Evolutionary conservation across 2,113 vertebrate species (phyloP).

Genomic region (Chunga burmeisteri): DNA sequence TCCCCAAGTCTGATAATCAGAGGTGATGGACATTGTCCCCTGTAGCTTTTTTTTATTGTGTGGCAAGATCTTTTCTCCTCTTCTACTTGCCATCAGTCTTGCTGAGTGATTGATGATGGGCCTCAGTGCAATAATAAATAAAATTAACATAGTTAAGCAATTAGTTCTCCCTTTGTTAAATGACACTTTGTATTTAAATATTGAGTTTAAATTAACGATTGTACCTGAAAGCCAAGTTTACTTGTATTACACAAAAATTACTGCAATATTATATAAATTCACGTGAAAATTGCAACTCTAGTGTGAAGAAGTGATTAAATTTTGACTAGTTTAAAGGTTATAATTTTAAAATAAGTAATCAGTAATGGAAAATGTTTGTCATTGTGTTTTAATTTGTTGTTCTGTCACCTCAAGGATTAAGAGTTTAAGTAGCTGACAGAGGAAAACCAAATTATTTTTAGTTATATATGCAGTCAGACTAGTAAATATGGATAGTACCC

Average conservation of each 20-base stretch:
- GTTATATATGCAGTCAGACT: neutral
- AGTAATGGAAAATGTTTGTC: neutral
- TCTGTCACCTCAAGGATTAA: neutral
- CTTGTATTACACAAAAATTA: neutral
- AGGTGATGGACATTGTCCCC: neutral
- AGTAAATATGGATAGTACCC: neutral
- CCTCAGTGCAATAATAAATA: neutral
- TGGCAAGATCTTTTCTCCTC: neutral
- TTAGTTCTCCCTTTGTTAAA: neutral
- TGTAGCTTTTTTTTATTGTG: neutral
- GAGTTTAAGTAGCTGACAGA: neutral
- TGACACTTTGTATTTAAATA: neutral
- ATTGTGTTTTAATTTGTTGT: neutral
- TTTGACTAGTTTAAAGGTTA: neutral
- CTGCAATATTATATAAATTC: neutral
- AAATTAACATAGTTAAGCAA: neutral
- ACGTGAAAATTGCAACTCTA: neutral
- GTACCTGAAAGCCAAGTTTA: neutral
- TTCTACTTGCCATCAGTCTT: neutral
- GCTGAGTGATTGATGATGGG: neutral
- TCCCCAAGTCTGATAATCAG: neutral
- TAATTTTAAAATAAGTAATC: neutral
- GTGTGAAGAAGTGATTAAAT: neutral
- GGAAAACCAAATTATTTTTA: neutral
- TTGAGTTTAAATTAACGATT: neutral